Conservation (phyloP, 1,140 invertebrate genomes). For the Caenorhabditis elegans region WBcel235 BX284602.5:14211001-14211500, state of each 20-base stretch:
- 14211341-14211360: not conserved
- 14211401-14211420: not conserved
- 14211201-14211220: too few relatives aligned
- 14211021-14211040: not conserved
- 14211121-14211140: not conserved
- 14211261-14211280: not conserved
- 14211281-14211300: not conserved
- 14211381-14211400: not conserved
- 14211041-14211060: not conserved
- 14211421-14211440: slow-evolving; percentile 23
- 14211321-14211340: slow-evolving; percentile 26
- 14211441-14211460: not conserved
- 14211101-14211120: not conserved
- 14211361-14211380: not conserved
- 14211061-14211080: not conserved
- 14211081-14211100: slow-evolving; percentile 24
- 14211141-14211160: not conserved
- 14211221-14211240: too few relatives aligned
- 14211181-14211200: not conserved
- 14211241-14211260: too few relatives aligned
- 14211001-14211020: too few relatives aligned
- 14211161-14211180: slow-evolving; percentile 23
- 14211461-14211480: not conserved
- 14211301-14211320: slow-evolving; percentile 33
- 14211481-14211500: slow-evolving; percentile 20